A percentile compares a stretch with the other conserved stretches of the same genome.
phyloP scores from a whole-genome alignment of 2,888 invertebrate genomes.

The Pinctada fucata region DNA sequence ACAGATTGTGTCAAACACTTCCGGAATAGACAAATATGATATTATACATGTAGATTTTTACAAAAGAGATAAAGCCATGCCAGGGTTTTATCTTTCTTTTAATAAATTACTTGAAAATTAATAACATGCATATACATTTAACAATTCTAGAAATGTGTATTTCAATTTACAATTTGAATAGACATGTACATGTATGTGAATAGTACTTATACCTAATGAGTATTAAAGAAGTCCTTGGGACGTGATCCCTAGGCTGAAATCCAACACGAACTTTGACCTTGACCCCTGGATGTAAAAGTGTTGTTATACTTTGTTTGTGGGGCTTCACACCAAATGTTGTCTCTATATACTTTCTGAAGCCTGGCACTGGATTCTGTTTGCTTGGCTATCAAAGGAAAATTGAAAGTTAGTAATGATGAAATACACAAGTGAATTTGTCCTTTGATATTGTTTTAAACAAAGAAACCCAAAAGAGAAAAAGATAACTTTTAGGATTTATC shows the following conservation, averaged over 20 bases:
- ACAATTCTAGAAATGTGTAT: too few relatives aligned
- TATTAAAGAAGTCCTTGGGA: slow-evolving; percentile 77
- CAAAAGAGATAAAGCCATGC: too few relatives aligned
- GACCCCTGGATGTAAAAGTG: slow-evolving; percentile 81
- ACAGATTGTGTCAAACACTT: neutral
- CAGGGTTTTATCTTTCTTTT: too few relatives aligned
- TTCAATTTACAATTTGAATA: too few relatives aligned
- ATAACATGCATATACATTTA: too few relatives aligned
- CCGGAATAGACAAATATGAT: too few relatives aligned
- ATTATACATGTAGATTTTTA: too few relatives aligned
- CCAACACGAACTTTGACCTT: slow-evolving; percentile 77
- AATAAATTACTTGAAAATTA: too few relatives aligned
- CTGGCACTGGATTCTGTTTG: slow-evolving; percentile 65
- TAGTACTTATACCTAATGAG: slow-evolving; percentile 76
- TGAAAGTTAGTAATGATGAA: neutral
- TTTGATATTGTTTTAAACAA: neutral
- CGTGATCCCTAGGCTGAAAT: slow-evolving; percentile 79
- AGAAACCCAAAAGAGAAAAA: too few relatives aligned
- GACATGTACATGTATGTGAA: too few relatives aligned
- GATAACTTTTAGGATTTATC: too few relatives aligned
- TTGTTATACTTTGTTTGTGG: slow-evolving; percentile 79
- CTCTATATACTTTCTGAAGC: slow-evolving; percentile 76
- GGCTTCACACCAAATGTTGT: slow-evolving; percentile 76
- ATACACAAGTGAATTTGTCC: neutral
- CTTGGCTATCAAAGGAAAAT: slow-evolving; percentile 43